These are phyloP conservation scores for Rotaria sp. DNA, from an alignment of 2,888 invertebrate genomes.

Conservation along the genomic window DNA sequence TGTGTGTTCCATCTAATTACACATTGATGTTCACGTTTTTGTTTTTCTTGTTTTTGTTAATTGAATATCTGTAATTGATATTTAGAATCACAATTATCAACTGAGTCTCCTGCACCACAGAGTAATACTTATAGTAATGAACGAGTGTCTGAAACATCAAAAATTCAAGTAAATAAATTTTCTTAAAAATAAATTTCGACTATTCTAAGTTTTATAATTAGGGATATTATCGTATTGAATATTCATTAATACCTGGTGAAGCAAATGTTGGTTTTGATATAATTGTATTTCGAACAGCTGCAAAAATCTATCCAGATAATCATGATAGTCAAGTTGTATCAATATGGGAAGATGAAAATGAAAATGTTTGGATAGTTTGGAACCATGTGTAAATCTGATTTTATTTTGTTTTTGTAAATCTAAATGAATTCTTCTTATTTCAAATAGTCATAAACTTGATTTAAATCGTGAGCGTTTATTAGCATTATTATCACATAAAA, in stretches of 20 bases:
- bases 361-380: conserved; percentile 53
- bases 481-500: conserved; percentile 49
- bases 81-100: neutral
- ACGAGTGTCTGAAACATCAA: neutral
- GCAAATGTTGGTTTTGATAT: conserved; percentile 50
- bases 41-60: neutral
- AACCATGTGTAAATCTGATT: conserved; percentile 47
- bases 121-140: neutral
- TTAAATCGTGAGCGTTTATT: conserved; percentile 49
- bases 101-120: neutral
- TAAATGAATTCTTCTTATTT: neutral
- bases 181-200: neutral
- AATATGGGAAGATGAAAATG: conserved; percentile 52
- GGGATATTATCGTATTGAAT: conserved; percentile 53
- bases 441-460: conserved; percentile 49
- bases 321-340: conserved; percentile 50
- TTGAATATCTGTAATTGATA: neutral
- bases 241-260: conserved; percentile 49
- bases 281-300: conserved; percentile 51
- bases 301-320: conserved; percentile 52
- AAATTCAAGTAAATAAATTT: neutral
- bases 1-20: neutral
- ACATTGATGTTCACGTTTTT: neutral
- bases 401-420: neutral
- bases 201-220: conserved; percentile 33